phyloP scores from a whole-genome alignment of 2,797 vertebrate species.

The Oceanodroma leucorhoa region DNA sequence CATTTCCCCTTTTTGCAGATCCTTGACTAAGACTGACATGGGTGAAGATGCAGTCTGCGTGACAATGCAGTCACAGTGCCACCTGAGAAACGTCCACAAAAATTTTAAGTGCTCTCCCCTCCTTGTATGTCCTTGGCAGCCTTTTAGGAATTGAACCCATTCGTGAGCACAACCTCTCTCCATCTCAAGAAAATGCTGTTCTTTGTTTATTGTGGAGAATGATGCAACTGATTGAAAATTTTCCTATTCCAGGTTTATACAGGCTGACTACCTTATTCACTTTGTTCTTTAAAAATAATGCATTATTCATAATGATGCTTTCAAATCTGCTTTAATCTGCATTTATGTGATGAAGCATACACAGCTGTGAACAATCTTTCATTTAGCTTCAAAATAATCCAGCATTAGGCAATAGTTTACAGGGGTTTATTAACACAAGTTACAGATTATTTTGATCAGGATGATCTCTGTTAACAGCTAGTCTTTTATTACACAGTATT shows the following conservation, averaged over 20 bases:
- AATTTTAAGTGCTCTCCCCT: neutral
- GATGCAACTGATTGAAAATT: neutral
- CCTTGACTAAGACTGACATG: neutral
- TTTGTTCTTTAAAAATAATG: constrained; percentile 29
- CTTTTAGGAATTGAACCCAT: neutral
- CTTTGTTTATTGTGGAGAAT: neutral
- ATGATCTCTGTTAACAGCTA: neutral
- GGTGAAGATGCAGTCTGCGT: neutral
- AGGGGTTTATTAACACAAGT: neutral
- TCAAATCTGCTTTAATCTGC: constrained; percentile 19
- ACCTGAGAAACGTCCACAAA: neutral
- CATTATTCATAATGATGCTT: constrained; percentile 19
- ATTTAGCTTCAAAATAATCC: neutral
- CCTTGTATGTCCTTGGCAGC: neutral
- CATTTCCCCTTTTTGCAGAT: neutral
- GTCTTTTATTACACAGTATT: neutral
- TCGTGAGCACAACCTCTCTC: neutral
- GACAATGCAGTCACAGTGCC: neutral
- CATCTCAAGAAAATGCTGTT: neutral
- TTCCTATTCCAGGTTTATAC: neutral
- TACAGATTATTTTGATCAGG: neutral
- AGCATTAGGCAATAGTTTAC: neutral
- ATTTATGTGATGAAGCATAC: constrained; percentile 3
- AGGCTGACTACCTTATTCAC: neutral
- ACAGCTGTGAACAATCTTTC: neutral